Percentiles rank a stretch among this genome's conserved stretches.
These are phyloP conservation scores for Leucoraja erinaceus DNA, from an alignment of 2,113 vertebrate species.

Conservation along the genomic window DNA sequence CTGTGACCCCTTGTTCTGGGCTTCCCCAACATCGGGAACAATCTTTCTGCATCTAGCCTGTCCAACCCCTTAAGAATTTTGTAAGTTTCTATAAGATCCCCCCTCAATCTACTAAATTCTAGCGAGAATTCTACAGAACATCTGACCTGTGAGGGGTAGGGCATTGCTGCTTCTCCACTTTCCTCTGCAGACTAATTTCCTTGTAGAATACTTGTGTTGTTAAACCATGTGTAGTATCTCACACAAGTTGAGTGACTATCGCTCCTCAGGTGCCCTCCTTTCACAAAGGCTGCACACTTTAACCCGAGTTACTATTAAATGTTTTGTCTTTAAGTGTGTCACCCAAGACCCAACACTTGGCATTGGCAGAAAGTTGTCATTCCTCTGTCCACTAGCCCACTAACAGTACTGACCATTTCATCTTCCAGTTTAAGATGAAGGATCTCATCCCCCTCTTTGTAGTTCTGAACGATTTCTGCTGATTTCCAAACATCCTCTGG, in stretches of 20 bases:
- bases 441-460: conserved; percentile 72
- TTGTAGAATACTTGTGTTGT: not conserved
- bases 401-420: conserved; percentile 68
- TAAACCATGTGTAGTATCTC: too few species aligned
- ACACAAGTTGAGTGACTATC: not conserved
- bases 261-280: not conserved
- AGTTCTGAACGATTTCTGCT: conserved; percentile 79
- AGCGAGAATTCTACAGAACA: not conserved
- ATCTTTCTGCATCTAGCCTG: not conserved
- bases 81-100: too few species aligned
- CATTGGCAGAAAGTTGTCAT: not conserved
- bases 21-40: too few species aligned
- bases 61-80: too few species aligned
- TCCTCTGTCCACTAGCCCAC: not conserved
- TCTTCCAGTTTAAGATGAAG: conserved; percentile 82
- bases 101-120: too few species aligned
- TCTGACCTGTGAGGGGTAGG: not conserved
- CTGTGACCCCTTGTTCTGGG: too few species aligned
- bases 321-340: too few species aligned
- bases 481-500: conserved; percentile 81
- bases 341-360: not conserved
- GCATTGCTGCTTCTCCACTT: not conserved
- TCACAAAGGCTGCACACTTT: not conserved
- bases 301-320: too few species aligned
- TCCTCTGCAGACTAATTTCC: not conserved